Evolutionary conservation across 2,797 vertebrate genomes (phyloP).

Genomic region (Cirrhinus molitorella): DNA sequence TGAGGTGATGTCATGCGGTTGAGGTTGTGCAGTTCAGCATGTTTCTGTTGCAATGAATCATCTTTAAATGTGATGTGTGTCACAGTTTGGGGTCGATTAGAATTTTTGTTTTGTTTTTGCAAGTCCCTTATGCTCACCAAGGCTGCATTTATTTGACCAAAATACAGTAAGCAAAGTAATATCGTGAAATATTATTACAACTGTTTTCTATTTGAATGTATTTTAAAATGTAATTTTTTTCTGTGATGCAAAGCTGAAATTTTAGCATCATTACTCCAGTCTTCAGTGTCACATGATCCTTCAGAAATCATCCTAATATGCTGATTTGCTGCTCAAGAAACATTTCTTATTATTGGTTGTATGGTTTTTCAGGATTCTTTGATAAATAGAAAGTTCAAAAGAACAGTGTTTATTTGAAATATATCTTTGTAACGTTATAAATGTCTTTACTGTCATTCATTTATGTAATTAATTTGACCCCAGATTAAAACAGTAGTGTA

Average conservation of each 20-base stretch:
- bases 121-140: neutral
- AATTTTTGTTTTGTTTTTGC: neutral
- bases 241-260: neutral
- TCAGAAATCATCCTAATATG: neutral
- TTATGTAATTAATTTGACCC: too few relatives aligned
- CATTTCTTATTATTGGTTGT: too few relatives aligned
- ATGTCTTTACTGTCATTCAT: too few relatives aligned
- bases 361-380: too few relatives aligned
- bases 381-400: too few relatives aligned
- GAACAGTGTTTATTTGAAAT: too few relatives aligned
- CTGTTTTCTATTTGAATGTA: neutral
- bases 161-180: neutral
- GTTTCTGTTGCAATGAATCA: neutral
- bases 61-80: neutral
- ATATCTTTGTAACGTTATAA: too few relatives aligned
- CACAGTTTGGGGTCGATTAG: neutral
- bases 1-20: neutral
- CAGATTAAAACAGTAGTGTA: too few relatives aligned
- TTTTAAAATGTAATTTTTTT: neutral
- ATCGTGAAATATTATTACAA: neutral
- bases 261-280: neutral
- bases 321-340: too few relatives aligned
- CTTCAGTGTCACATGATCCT: neutral
- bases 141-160: neutral
- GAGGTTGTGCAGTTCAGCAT: neutral